A percentile compares a stretch with the other conserved stretches of the same genome.
Evolutionary conservation across 2,888 invertebrate species (phyloP).

Genomic region (Mycogona germanica): DNA sequence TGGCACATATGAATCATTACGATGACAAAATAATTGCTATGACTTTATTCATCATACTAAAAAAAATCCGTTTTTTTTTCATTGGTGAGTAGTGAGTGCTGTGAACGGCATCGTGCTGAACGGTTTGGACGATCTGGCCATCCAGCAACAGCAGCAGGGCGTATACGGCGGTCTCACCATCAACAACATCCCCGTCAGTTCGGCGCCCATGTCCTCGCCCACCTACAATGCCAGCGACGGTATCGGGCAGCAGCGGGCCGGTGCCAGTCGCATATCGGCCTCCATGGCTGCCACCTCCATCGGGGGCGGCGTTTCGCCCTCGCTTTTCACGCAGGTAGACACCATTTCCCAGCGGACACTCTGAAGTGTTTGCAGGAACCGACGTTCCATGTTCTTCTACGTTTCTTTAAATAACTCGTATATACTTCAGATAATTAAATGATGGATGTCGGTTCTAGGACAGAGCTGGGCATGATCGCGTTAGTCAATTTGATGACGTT

Average conservation of each 20-base stretch:
- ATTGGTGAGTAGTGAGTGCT: constrained; percentile 48
- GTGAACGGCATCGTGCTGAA: constrained; percentile 63
- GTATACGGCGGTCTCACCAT: not conserved
- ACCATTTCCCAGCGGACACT: not conserved
- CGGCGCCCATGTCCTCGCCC: not conserved
- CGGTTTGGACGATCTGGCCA: constrained; percentile 56
- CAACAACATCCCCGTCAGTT: not conserved
- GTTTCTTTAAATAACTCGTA: no score
- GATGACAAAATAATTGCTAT: not conserved
- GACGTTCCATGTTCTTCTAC: no score
- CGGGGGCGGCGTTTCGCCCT: constrained; percentile 57
- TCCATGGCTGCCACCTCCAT: constrained; percentile 37
- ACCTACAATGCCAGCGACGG: constrained; percentile 16
- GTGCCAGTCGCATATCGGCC: constrained; percentile 21
- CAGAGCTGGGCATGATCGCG: no score
- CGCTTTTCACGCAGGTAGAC: constrained; percentile 43
- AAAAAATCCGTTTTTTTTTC: not conserved
- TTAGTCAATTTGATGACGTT: no score
- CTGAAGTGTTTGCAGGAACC: not conserved
- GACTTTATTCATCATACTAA: not conserved
- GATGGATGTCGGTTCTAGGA: no score
- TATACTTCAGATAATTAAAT: no score
- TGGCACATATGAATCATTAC: no score
- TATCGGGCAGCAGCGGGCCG: constrained; percentile 20
- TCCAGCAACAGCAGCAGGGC: constrained; percentile 35